Evolutionary conservation across 2,797 vertebrate species (phyloP).

Genomic region (Micropoecilia bifurca): DNA sequence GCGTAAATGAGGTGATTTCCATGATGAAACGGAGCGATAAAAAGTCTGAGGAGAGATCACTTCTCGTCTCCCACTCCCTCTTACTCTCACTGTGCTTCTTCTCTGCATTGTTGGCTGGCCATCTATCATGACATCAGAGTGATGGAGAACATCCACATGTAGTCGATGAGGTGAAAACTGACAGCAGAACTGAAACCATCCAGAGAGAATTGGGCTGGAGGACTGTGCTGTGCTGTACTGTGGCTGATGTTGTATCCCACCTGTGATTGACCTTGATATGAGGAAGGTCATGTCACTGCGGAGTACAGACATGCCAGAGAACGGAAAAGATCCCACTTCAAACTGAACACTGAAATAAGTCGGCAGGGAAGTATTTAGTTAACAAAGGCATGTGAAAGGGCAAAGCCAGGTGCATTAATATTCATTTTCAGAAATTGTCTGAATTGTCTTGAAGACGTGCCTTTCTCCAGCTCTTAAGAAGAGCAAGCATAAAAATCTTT

Average conservation of each 20-base stretch:
- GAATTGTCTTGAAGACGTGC: background rate
- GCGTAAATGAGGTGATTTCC: constrained; percentile 82
- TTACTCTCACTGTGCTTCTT: constrained; percentile 17
- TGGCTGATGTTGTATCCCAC: constrained; percentile 14
- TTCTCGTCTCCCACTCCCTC: constrained; percentile 45
- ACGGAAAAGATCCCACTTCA: constrained; percentile 37
- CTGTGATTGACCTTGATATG: constrained; percentile 62
- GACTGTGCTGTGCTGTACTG: constrained; percentile 36
- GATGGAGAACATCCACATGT: constrained; percentile 39
- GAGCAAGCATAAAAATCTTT: background rate
- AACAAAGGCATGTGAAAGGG: constrained; percentile 54
- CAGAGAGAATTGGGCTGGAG: constrained; percentile 34
- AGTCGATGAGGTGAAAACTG: constrained; percentile 43
- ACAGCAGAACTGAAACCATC: constrained; percentile 48
- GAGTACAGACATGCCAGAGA: constrained; percentile 21
- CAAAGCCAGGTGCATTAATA: constrained; percentile 27
- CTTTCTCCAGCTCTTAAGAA: background rate
- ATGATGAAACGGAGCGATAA: constrained; percentile 82
- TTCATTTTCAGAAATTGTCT: constrained; percentile 27
- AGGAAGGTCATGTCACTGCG: constrained; percentile 43
- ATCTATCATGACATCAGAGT: constrained; percentile 72
- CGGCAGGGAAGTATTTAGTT: constrained; percentile 58
- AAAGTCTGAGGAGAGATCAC: constrained; percentile 69
- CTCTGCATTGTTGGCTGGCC: constrained; percentile 46
- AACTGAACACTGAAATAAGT: constrained; percentile 47